Percentiles rank a stretch among this genome's conserved stretches.
phyloP scores from a whole-genome alignment of 2,888 invertebrate species.

The Caenorhabditis uteleia region DNA sequence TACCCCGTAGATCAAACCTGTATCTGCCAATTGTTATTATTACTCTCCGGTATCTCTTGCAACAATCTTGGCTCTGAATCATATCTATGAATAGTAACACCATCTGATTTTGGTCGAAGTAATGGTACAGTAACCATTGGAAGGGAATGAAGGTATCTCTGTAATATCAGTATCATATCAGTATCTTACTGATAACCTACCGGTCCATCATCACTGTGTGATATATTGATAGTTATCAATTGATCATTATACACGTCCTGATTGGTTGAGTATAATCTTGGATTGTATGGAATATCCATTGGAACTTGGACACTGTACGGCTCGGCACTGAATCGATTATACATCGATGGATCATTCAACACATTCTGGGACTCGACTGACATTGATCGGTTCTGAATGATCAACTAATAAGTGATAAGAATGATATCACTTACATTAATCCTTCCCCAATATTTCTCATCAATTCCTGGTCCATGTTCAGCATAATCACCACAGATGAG shows the following conservation, averaged over 20 bases:
- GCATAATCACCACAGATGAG: conserved; percentile 56
- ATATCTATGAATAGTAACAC: conserved; percentile 32
- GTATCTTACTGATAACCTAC: conserved; percentile 1
- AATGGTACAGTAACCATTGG: conserved; percentile 12
- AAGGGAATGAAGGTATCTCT: conserved; percentile 26
- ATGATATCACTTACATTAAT: conserved; percentile 16
- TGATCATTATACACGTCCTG: conserved; percentile 4
- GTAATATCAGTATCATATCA: not conserved
- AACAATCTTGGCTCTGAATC: conserved; percentile 28
- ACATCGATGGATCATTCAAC: conserved; percentile 25
- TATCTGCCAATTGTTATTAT: too few relatives aligned
- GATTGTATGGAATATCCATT: conserved; percentile 5
- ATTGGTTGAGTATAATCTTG: too few relatives aligned
- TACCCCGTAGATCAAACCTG: too few relatives aligned
- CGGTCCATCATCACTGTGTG: conserved; percentile 35
- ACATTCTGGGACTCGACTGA: conserved; percentile 29
- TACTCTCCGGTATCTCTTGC: conserved; percentile 22
- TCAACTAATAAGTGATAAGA: not conserved
- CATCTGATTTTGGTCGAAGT: conserved; percentile 6
- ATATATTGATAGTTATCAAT: conserved; percentile 29
- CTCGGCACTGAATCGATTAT: conserved; percentile 5
- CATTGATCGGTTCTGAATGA: conserved; percentile 30
- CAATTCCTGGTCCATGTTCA: conserved; percentile 44
- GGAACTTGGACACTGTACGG: conserved; percentile 36
- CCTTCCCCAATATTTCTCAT: conserved; percentile 48